Evolutionary conservation across 35 echinoderm and acorn worm genomes (phyloP), one percentile per base, ranked within the genome.

Genomic region (Ophioderma brevispina): DNA sequence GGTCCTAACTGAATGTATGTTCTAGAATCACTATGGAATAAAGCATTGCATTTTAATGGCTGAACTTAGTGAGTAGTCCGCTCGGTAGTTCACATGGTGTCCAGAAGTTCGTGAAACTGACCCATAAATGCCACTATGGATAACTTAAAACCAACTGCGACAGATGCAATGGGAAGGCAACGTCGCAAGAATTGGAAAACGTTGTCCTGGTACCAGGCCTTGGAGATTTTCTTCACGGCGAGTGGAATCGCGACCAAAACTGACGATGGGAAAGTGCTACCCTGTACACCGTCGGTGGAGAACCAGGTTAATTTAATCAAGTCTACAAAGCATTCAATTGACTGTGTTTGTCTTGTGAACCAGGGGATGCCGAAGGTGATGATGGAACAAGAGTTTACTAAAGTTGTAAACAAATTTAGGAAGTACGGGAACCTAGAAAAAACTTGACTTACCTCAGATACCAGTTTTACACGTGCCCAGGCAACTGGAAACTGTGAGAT

Each of bases 401-500:
- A 70, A 3, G 59, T 70, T 15, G 28, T 70, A 18, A 3, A 6
- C 10, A 70, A 70, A 70, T 70, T 70, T 70, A 70, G n/a, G 23
- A 25, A 6, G 2, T 70, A 70, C 23, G 10, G 59, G 59, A 70
- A 25, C 59, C 59, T 4, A 70, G 59, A 25, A 70, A 70, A 25
- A 70, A 70, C n/a, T 25, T 70, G n/a, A 70, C 59, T 2, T 25
- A 13, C 5, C 10, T 25, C 5, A 18, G 59, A 30, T 30, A 70
- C 28, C 10, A 18, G 15, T 70, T 70, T 70, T 70, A n/a, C 28
- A 25, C 70, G 81, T 37, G 50, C n/a, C 90, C 92, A 77, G 33
- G 33, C 17, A 52, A 15, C 81, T 75, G 31, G 91, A 96, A 87
- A 23, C 49, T 13, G 63, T 96, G 36, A 59, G 92, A 19, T 37